Evolutionary conservation across 1,140 invertebrate genomes (phyloP).

Genomic region (Neodiprion virginianus): DNA sequence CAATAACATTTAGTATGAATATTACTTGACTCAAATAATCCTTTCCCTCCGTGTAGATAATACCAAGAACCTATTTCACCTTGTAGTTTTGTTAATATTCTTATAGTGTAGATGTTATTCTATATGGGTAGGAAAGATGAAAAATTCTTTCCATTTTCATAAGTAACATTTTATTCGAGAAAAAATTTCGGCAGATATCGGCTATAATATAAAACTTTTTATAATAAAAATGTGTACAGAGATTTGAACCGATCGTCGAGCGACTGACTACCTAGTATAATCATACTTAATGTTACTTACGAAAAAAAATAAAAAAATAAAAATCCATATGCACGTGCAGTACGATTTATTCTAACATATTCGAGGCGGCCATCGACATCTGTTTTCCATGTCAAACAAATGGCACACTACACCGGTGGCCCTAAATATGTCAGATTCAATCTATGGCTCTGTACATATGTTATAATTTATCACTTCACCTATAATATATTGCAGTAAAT

Average conservation of each 20-base stretch:
- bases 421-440: too few species aligned
- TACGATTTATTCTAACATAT: background rate
- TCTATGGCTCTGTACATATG: background rate
- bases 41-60: too few species aligned
- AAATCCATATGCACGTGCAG: background rate
- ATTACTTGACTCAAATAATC: too few species aligned
- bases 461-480: background rate
- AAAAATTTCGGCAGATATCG: background rate
- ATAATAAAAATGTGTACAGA: constrained; percentile 10
- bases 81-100: too few species aligned
- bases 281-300: constrained; percentile 13
- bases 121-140: too few species aligned
- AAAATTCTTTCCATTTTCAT: constrained; percentile 2
- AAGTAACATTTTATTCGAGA: constrained; percentile 30
- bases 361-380: too few species aligned
- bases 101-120: too few species aligned
- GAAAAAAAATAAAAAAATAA: constrained; percentile 18
- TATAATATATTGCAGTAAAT: background rate
- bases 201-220: constrained; percentile 2
- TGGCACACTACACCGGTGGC: too few species aligned
- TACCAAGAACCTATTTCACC: background rate
- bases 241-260: background rate
- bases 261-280: background rate
- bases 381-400: too few species aligned
- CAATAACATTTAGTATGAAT: too few species aligned